Conservation (phyloP, 2,888 invertebrate genomes). For the Chironomus tentans region DNA sequence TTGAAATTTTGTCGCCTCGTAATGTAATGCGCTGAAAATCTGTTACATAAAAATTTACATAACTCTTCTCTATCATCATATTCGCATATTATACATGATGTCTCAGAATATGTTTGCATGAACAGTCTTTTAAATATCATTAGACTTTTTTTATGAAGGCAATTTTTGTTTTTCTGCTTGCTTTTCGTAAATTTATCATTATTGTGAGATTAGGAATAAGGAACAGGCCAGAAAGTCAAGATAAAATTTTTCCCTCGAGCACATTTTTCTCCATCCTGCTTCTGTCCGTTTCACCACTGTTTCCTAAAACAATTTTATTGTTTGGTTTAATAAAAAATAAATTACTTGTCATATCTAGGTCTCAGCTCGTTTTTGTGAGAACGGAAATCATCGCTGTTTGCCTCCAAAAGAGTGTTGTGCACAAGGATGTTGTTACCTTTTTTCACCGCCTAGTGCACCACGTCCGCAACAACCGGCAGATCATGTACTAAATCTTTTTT, state of each 20-base stretch:
- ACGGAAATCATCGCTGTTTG: constrained; percentile 56
- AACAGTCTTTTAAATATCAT: too few relatives aligned
- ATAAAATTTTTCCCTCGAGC: not conserved
- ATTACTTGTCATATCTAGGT: constrained; percentile 38
- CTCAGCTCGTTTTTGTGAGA: constrained; percentile 50
- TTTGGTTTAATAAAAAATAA: not conserved
- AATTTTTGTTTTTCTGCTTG: not conserved
- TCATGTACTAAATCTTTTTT: constrained; percentile 53
- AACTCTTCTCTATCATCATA: too few relatives aligned
- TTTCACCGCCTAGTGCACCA: constrained; percentile 42
- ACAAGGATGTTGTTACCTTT: constrained; percentile 52
- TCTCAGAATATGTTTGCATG: too few relatives aligned
- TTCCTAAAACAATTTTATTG: not conserved
- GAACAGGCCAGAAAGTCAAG: not conserved
- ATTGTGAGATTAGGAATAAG: too few relatives aligned
- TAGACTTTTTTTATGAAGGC: too few relatives aligned
- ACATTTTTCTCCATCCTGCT: not conserved
- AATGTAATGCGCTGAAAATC: too few relatives aligned
- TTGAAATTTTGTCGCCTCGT: too few relatives aligned
- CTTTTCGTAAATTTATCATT: too few relatives aligned
- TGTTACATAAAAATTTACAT: too few relatives aligned
- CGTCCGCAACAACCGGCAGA: constrained; percentile 46
- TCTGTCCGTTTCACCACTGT: not conserved
- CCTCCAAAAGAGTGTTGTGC: constrained; percentile 68
- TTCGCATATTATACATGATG: too few relatives aligned